Evolutionary conservation across 2,113 vertebrate genomes (phyloP).

Genomic region (Lucifuga dentata): DNA sequence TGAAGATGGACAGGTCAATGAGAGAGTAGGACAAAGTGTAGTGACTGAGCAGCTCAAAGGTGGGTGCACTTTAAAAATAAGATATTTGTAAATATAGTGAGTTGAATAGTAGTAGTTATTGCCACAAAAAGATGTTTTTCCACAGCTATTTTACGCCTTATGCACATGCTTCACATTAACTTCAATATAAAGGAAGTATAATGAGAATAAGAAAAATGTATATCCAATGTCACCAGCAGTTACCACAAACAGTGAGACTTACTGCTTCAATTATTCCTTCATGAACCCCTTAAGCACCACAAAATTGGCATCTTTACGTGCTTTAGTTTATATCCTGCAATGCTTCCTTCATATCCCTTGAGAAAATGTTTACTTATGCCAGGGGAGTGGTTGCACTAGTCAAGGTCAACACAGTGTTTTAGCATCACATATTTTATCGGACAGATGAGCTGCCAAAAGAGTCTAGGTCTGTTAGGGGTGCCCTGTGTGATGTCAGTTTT

Average conservation of each 20-base stretch:
- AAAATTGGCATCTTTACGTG: slow-evolving; percentile 17
- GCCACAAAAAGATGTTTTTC: too few species aligned
- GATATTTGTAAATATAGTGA: too few species aligned
- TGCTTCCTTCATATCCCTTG: background rate
- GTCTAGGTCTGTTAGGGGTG: slow-evolving; percentile 24
- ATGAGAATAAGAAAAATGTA: background rate
- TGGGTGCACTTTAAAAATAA: too few species aligned
- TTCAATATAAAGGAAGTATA: too few species aligned
- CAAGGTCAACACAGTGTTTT: slow-evolving; percentile 26
- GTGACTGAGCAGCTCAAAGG: slow-evolving; percentile 96
- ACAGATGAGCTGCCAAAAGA: slow-evolving; percentile 17
- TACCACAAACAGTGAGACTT: slow-evolving; percentile 8
- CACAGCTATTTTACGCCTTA: too few species aligned
- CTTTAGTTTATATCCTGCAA: slow-evolving; percentile 12
- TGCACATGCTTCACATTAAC: too few species aligned
- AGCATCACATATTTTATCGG: slow-evolving; percentile 5
- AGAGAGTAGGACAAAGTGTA: slow-evolving; percentile 93
- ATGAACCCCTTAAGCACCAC: background rate
- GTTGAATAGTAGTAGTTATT: too few species aligned
- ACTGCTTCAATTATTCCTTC: background rate
- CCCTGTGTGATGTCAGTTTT: slow-evolving; percentile 44
- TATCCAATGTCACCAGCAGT: slow-evolving; percentile 21
- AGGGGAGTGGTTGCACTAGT: slow-evolving; percentile 20
- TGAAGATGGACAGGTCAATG: slow-evolving; percentile 91
- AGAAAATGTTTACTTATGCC: background rate